Conservation (phyloP, 92 coral and sea anemone species). For the Paragorgia papillata region DNA sequence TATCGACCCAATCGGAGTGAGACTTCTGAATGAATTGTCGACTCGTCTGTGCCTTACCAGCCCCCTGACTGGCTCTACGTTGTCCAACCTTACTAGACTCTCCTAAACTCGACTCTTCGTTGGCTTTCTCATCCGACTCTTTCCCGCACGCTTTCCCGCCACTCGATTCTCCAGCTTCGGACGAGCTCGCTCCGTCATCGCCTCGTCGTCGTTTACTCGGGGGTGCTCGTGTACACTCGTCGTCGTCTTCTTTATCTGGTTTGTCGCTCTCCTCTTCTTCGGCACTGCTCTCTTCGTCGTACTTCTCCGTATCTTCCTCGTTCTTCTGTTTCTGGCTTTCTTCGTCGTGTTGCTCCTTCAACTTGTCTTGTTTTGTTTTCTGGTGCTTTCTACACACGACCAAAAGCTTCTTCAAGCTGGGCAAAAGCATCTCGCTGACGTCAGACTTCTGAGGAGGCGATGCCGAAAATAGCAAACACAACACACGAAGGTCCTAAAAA, state of each 20-base stretch:
- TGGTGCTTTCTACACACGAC: conserved; percentile 74
- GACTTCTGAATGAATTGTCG: conserved; percentile 65
- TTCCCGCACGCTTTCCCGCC: conserved; percentile 35
- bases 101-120: neutral
- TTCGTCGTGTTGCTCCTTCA: conserved; percentile 39
- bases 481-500: conserved; percentile 75
- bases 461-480: conserved; percentile 76
- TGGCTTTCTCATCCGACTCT: neutral
- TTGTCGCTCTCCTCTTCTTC: conserved; percentile 43
- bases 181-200: conserved; percentile 61
- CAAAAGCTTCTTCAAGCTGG: conserved; percentile 72
- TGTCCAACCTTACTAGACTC: conserved; percentile 47
- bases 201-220: conserved; percentile 54
- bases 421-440: conserved; percentile 69
- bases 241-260: conserved; percentile 25
- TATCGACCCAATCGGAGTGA: conserved; percentile 72
- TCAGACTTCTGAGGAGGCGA: conserved; percentile 78
- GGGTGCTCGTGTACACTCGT: conserved; percentile 3
- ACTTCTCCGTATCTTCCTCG: neutral
- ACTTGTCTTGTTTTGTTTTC: conserved; percentile 59
- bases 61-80: conserved; percentile 22
- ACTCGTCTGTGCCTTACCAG: conserved; percentile 41
- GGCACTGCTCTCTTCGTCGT: conserved; percentile 16
- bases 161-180: conserved; percentile 50
- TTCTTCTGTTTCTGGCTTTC: neutral